Percentiles rank a stretch among this genome's conserved stretches.
Conservation (phyloP, 2,797 vertebrate genomes). For the Pipistrellus pygmaeus region DNA sequence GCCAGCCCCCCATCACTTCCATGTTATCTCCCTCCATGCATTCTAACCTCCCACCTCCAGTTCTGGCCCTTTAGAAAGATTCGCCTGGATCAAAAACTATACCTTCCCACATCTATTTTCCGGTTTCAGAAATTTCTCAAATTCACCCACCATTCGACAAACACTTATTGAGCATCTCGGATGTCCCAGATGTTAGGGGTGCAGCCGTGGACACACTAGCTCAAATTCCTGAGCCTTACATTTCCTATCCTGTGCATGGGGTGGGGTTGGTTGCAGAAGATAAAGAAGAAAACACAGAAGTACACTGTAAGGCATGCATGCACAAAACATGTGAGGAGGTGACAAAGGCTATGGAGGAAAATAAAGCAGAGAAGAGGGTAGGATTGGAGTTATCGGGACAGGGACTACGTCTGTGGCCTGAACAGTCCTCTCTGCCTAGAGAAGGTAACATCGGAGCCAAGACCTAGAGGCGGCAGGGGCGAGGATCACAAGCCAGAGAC, state of each 20-base stretch:
- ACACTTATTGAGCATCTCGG: not conserved
- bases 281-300: not conserved
- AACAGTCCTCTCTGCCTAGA: not conserved
- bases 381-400: accelerated
- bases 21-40: not conserved
- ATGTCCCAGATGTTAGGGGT: too few species aligned
- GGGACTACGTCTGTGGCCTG: not conserved
- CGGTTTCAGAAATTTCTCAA: conserved; percentile 16
- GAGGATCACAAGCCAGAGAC: not conserved
- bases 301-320: too few species aligned
- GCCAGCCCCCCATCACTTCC: not conserved
- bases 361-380: not conserved
- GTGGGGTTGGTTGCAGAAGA: not conserved
- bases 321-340: not conserved
- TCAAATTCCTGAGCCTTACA: not conserved
- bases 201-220: not conserved
- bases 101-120: not conserved
- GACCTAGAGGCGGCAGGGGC: not conserved
- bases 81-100: not conserved
- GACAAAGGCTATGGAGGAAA: not conserved
- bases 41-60: not conserved
- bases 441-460: not conserved
- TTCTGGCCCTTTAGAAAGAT: not conserved
- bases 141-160: not conserved
- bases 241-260: not conserved